Conservation (phyloP, 2,797 vertebrate species). For the Notolabrus celidotus region DNA sequence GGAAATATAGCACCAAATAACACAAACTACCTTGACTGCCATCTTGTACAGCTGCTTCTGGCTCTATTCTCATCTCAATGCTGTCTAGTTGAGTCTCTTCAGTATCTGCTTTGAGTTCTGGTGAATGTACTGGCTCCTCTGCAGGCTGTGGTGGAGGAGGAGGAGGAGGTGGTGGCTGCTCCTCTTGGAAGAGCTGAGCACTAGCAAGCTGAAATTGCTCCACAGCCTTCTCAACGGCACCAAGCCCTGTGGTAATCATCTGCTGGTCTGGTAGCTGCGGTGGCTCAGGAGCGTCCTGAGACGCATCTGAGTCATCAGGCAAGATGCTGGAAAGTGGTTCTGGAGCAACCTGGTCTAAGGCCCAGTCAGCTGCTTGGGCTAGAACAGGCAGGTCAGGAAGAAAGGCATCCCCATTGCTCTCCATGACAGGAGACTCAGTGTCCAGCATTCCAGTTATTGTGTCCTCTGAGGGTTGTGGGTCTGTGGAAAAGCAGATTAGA, state of each 20-base stretch:
- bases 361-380: conserved; percentile 75
- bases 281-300: conserved; percentile 48
- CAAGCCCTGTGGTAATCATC: conserved; percentile 57
- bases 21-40: conserved; percentile 54
- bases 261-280: conserved; percentile 47
- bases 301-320: conserved; percentile 58
- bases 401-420: conserved; percentile 77
- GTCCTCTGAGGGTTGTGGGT: conserved; percentile 61
- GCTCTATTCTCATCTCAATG: conserved; percentile 39
- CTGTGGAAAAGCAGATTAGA: conserved; percentile 43
- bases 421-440: conserved; percentile 79
- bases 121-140: conserved; percentile 47
- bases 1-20: not conserved
- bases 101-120: conserved; percentile 32
- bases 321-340: conserved; percentile 63
- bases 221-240: conserved; percentile 75
- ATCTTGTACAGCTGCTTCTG: conserved; percentile 35
- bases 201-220: conserved; percentile 79
- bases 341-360: conserved; percentile 72
- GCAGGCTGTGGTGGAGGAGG: conserved; percentile 50
- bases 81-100: conserved; percentile 20
- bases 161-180: conserved; percentile 57
- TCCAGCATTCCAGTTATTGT: conserved; percentile 82
- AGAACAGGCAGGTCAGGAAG: conserved; percentile 75
- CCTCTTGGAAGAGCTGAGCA: conserved; percentile 66